Percentiles rank a stretch among this genome's conserved stretches.
These are phyloP conservation scores for Eolophus roseicapilla DNA, from an alignment of 2,113 vertebrate species.

Conservation along the genomic window DNA sequence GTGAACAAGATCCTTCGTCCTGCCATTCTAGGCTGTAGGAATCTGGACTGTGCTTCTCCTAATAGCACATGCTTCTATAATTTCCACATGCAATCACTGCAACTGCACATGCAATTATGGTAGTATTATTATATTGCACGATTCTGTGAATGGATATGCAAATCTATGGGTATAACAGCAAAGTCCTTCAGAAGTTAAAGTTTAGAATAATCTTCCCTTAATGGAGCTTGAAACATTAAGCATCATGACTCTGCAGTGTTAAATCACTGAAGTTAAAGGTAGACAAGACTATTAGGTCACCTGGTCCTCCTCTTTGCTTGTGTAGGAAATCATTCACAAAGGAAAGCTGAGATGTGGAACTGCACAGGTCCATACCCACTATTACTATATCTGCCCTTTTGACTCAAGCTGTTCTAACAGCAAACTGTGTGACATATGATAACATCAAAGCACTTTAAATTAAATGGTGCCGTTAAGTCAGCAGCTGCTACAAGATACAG, in stretches of 20 bases:
- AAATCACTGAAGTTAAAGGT: neutral
- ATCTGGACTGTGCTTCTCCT: neutral
- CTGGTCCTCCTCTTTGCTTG: neutral
- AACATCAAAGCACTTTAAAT: neutral
- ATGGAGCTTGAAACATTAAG: slow-evolving; percentile 28
- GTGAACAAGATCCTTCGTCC: neutral
- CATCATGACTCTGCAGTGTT: neutral
- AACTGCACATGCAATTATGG: neutral
- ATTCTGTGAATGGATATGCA: neutral
- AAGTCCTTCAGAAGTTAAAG: neutral
- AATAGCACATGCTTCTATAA: neutral
- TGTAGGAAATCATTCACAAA: neutral
- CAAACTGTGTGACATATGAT: neutral
- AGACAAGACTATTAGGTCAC: neutral
- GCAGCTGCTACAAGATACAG: neutral
- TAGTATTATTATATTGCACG: neutral
- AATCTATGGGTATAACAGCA: neutral
- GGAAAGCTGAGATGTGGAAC: neutral
- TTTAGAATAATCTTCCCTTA: slow-evolving; percentile 14
- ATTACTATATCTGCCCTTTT: neutral
- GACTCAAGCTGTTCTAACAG: neutral
- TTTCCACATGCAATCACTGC: neutral
- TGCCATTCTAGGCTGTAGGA: neutral
- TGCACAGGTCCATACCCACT: neutral
- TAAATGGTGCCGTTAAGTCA: neutral